Base-by-base conservation (phyloP, 1,140 invertebrate species). In the Aplysia californica region DNA sequence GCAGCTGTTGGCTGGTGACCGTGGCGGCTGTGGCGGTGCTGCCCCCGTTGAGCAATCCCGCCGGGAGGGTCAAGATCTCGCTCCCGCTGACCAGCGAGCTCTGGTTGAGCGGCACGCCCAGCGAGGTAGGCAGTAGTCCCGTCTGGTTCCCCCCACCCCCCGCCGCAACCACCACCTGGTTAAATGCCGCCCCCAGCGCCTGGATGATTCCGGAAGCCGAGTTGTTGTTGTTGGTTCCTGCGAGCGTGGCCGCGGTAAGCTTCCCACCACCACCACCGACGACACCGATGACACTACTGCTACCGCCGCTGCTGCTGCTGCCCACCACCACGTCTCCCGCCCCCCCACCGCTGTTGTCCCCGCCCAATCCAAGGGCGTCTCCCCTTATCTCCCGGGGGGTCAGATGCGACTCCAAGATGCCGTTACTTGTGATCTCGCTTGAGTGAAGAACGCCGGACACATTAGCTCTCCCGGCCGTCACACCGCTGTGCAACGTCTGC, bases 81-180 rank as follows among this genome's bases (percentile, higher is more conserved):
- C 23, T 58, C 1, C 68, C 44, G 23, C 31, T 68, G 39, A 68
- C 50, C 6, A 68, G 39, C 5, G n/a, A 20, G 15, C 38, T 38
- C 36, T 70, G 68, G 38, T 70, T 70, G 10, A 70, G 15, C 6
- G 68, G 68, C 23, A 70, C 10, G 44, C 38, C 58, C 68, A 70
- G 31, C 36, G 68, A 70, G 3, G 68, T 35, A 2, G 44, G 20
- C 3, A 70, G 50, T 35, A 70, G 50, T 10, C 10, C 38, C 1
- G 44, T 31, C 10, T 56, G 58, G 29, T 20, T 70, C 31, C 68
- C 50, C 35, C n/a, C n/a, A n/a, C n/a, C n/a, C n/a, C n/a, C n/a
- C n/a, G n/a, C n/a, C n/a, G 26, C 33, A 39, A 55, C 68, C n/a
- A 70, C 68, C 6, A 55, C 68, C 6, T 55, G 20, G 31, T 55